These are phyloP conservation scores for Haliaeetus vocifer DNA, from an alignment of 2,797 vertebrate genomes.

Conservation along the genomic window DNA sequence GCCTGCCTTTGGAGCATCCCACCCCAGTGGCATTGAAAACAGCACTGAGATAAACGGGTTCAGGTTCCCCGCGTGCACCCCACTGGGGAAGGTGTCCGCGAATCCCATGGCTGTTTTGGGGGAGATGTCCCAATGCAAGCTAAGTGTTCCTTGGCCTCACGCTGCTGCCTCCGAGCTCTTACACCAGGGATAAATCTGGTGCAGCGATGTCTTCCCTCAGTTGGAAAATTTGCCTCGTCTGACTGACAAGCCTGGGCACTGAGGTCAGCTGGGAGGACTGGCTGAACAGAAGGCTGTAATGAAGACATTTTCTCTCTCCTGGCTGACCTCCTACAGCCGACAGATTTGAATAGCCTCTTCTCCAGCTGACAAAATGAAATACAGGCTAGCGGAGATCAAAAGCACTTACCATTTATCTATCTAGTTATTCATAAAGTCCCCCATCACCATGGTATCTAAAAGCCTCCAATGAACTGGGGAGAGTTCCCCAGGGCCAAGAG, in stretches of 20 bases:
- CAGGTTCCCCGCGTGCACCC: not conserved
- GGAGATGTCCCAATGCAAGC: not conserved
- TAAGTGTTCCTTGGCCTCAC: not conserved
- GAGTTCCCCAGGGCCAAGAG: constrained; percentile 15
- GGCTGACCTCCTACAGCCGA: constrained; percentile 49
- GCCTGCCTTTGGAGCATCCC: not conserved
- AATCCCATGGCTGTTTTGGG: not conserved
- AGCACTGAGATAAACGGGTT: not conserved
- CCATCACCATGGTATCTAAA: constrained; percentile 46
- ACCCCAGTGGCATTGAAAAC: not conserved
- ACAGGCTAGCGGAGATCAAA: constrained; percentile 55
- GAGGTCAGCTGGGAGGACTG: constrained; percentile 52
- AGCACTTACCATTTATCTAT: constrained; percentile 45
- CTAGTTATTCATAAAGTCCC: constrained; percentile 30
- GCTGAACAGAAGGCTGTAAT: constrained; percentile 60
- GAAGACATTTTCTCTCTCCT: constrained; percentile 56
- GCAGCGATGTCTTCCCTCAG: not conserved
- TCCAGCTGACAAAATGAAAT: constrained; percentile 56
- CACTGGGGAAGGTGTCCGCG: accelerated
- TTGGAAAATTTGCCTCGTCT: constrained; percentile 27
- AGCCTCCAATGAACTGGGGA: constrained; percentile 23
- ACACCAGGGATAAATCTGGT: not conserved
- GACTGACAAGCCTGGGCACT: not conserved
- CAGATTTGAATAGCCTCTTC: constrained; percentile 62
- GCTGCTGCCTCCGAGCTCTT: not conserved